A percentile compares a stretch with the other conserved stretches of the same genome.
Evolutionary conservation across 92 coral and sea anemone species (phyloP).

Genomic region (Epizoanthus fatuus): DNA sequence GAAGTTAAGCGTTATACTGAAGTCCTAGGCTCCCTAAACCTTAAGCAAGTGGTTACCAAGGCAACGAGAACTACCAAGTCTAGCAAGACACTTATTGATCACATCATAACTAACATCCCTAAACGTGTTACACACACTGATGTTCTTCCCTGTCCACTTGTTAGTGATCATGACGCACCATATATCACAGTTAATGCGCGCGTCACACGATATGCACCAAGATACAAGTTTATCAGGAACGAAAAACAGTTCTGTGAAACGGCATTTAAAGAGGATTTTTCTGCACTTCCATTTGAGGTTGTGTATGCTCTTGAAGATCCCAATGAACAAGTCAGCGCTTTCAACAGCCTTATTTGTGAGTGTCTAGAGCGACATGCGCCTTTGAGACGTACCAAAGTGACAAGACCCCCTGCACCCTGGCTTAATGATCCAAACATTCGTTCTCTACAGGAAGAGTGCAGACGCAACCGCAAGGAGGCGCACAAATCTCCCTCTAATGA

Average conservation of each 20-base stretch:
- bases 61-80: conserved; percentile 29
- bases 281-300: neutral
- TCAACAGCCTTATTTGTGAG: neutral
- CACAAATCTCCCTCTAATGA: too few species aligned
- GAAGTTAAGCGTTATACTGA: conserved; percentile 43
- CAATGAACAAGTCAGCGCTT: neutral
- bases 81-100: conserved; percentile 48
- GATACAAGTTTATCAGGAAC: neutral
- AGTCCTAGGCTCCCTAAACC: conserved; percentile 51
- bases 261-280: neutral
- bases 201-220: neutral
- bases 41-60: conserved; percentile 55
- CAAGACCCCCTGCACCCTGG: too few species aligned
- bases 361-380: neutral
- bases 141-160: neutral
- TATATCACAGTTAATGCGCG: neutral
- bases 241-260: conserved; percentile 2
- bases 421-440: too few species aligned
- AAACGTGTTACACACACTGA: neutral
- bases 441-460: too few species aligned
- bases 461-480: too few species aligned
- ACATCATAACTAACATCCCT: conserved; percentile 38
- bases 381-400: too few species aligned
- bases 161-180: conserved; percentile 1
- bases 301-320: neutral